Base-by-base conservation (phyloP, 2,888 invertebrate genomes). In the Plebejus anna region DNA sequence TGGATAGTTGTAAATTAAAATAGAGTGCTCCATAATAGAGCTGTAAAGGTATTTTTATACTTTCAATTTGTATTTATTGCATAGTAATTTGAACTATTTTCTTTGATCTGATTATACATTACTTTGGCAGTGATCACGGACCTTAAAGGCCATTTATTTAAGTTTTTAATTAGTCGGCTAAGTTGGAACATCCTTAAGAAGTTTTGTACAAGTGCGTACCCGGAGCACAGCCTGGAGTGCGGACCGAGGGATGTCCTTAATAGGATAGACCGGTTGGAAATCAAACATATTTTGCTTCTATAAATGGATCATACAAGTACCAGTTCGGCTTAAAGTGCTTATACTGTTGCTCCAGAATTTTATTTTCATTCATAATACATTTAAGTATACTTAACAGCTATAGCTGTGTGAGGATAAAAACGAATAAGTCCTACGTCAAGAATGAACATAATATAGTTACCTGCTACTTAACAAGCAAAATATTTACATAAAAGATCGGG, bases 251-350 rank as follows among this genome's bases (percentile, higher is more conserved):
- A 55, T 73, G 55, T 36, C 73, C 73, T 55, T 73, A 73, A 47
- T 73, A 28, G 73, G 73, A 28, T 32, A 55, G 73, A 73, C 73
- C 73, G 73, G 73, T 73, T 73, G 32, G 73, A 73, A 73, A 73
- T 73, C 73, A 73, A 73, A 73, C 55, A 55, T 22, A 22, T 22
- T 22, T 73, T 32, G 13, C 13, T 32, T 28, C 73, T 73, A 73
- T 55, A 73, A 73, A 73, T 51, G 55, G 73, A 72, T 28, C 61
- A 32, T 28, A 66, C 47, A 22, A 73, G 55, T 73, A 36, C 32
- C 6, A 32, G 28, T 38, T n/a, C n/a, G 1, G 38, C 70, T 72
- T 47, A 73, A 73, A 32, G 22, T 28, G 32, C 28, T 73, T 47
- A 0, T 70, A 1, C 9, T 72, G 22, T 55, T 51, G 51, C 16